A percentile compares a stretch with the other conserved stretches of the same genome.
These are phyloP conservation scores for Drosophila tanythrix DNA, from an alignment of 2,888 invertebrate species.

Conservation along the genomic window DNA sequence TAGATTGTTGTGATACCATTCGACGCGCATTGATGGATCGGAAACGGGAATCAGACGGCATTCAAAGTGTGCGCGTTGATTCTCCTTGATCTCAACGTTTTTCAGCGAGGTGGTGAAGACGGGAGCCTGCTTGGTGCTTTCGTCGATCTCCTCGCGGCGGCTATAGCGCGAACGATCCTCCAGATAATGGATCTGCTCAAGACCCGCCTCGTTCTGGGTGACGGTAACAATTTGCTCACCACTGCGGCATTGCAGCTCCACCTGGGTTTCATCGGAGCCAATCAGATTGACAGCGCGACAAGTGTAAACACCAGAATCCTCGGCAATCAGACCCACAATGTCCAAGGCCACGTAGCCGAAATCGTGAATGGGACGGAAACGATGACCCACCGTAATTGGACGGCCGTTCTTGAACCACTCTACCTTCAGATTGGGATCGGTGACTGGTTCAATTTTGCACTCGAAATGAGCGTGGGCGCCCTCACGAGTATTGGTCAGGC, in stretches of 20 bases:
- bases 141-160: constrained; percentile 91
- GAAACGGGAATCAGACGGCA: constrained; percentile 97
- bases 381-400: constrained; percentile 96
- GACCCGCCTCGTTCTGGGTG: constrained; percentile 94
- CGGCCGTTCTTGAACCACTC: constrained; percentile 98
- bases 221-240: constrained; percentile 92
- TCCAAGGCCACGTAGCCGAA: constrained; percentile 99
- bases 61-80: constrained; percentile 97
- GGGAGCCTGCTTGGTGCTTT: constrained; percentile 95
- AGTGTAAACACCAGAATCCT: constrained; percentile 97
- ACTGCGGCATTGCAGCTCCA: constrained; percentile 90
- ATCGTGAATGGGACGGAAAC: constrained; percentile 98
- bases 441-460: constrained; percentile 98
- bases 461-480: constrained; percentile 98
- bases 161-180: constrained; percentile 93
- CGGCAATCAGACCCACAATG: constrained; percentile 97
- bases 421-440: constrained; percentile 97
- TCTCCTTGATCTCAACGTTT: constrained; percentile 96
- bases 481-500: constrained; percentile 93
- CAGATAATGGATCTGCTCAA: constrained; percentile 94
- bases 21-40: constrained; percentile 96
- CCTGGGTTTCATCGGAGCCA: constrained; percentile 94
- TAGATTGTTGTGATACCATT: constrained; percentile 97
- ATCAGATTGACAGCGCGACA: constrained; percentile 96
- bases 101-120: constrained; percentile 96